These are phyloP conservation scores for Nyctibius bracteatus DNA, from an alignment of 2,113 vertebrate species.

Conservation along the genomic window DNA sequence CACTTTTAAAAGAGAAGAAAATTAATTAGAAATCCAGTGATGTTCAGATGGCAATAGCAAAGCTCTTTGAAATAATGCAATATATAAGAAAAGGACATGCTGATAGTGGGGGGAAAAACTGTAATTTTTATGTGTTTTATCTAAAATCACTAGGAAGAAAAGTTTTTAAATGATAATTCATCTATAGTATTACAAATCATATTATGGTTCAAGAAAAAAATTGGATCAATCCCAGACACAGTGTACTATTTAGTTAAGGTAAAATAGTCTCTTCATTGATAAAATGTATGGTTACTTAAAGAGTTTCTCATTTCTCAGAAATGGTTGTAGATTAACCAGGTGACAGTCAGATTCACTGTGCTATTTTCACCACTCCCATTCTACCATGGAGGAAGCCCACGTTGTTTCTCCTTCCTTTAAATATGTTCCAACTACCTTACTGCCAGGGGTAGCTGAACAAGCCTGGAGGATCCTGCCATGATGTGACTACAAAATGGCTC, in stretches of 20 bases:
- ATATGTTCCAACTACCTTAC: neutral
- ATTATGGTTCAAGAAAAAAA: neutral
- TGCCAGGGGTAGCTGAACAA: neutral
- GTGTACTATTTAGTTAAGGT: neutral
- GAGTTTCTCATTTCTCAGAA: neutral
- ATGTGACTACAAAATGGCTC: neutral
- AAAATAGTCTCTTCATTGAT: neutral
- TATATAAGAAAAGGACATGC: neutral
- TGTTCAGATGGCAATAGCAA: neutral
- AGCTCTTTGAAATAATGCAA: neutral
- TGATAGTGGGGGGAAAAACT: neutral
- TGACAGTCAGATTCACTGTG: neutral
- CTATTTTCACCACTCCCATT: neutral
- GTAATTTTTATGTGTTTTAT: neutral
- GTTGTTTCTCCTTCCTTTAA: neutral
- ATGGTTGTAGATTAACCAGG: neutral
- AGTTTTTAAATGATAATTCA: neutral
- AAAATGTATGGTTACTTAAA: neutral
- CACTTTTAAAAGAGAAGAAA: constrained; percentile 13
- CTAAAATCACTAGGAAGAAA: neutral
- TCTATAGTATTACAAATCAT: neutral
- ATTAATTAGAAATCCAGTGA: constrained; percentile 27
- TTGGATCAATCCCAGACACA: neutral
- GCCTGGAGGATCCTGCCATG: neutral
- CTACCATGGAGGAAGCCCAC: accelerated